Conservation (phyloP, 2,797 vertebrate species). For the Percopsis omiscomaycus region DNA sequence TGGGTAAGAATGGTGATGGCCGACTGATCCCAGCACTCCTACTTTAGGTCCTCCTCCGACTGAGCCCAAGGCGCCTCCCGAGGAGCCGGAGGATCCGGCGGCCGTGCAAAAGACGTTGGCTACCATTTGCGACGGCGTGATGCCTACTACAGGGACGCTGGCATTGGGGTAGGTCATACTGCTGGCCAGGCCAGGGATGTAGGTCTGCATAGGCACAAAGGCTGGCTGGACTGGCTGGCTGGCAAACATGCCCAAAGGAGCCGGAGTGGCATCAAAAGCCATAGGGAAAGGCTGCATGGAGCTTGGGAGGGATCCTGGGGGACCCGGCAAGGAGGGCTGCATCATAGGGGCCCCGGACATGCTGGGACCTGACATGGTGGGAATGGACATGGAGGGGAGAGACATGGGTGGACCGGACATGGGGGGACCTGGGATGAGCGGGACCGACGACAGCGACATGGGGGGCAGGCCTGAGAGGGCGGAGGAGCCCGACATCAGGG, state of each 20-base stretch:
- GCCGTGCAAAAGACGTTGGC: constrained; percentile 90
- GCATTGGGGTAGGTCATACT: constrained; percentile 81
- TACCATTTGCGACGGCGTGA: constrained; percentile 94
- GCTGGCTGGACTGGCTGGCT: constrained; percentile 77
- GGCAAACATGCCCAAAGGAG: constrained; percentile 74
- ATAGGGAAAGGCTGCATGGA: constrained; percentile 83
- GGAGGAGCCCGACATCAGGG: constrained; percentile 50
- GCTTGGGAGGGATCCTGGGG: constrained; percentile 74
- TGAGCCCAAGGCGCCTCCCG: constrained; percentile 59
- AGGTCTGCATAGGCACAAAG: constrained; percentile 80
- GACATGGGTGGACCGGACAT: constrained; percentile 72
- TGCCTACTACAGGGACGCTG: constrained; percentile 87
- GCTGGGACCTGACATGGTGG: constrained; percentile 68
- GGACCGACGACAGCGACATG: constrained; percentile 66
- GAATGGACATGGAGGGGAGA: constrained; percentile 74
- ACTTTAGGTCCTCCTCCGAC: constrained; percentile 67
- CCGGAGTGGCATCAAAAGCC: constrained; percentile 74
- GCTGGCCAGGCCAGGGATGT: constrained; percentile 78
- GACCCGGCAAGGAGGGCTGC: constrained; percentile 54
- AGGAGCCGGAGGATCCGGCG: constrained; percentile 74
- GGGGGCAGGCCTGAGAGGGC: constrained; percentile 56
- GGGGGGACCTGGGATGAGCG: constrained; percentile 70
- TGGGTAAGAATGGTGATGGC: constrained; percentile 56
- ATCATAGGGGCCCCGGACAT: constrained; percentile 71
- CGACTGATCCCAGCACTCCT: constrained; percentile 50